Conservation (phyloP, 2,888 invertebrate species). For the Agrochola macilenta region DNA sequence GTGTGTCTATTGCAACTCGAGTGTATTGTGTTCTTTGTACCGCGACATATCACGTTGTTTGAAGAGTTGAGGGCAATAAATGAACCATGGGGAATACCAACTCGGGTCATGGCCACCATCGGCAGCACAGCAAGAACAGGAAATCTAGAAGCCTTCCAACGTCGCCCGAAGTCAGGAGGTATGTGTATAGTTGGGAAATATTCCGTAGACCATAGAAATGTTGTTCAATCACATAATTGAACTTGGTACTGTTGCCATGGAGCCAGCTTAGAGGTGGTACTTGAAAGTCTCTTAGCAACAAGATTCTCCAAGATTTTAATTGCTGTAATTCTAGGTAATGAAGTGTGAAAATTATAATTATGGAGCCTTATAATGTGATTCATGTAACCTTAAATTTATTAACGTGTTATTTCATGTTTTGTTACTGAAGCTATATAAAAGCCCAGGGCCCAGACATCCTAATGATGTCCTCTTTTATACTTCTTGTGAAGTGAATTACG, state of each 20-base stretch:
- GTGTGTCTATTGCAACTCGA: constrained; percentile 55
- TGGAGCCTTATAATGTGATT: not conserved
- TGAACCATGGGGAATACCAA: constrained; percentile 86
- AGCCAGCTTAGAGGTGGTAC: not conserved
- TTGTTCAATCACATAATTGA: constrained; percentile 13
- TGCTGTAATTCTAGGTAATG: not conserved
- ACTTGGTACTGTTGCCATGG: constrained; percentile 27
- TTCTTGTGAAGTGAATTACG: constrained; percentile 30
- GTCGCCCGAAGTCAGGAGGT: constrained; percentile 94
- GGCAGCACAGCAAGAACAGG: constrained; percentile 87
- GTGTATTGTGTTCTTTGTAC: constrained; percentile 54
- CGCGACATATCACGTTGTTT: constrained; percentile 59
- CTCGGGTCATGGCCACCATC: constrained; percentile 83
- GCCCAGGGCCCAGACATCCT: constrained; percentile 6
- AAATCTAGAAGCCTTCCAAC: constrained; percentile 94
- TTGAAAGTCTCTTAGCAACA: constrained; percentile 31
- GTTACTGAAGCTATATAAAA: constrained; percentile 1
- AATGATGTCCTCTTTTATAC: constrained; percentile 25
- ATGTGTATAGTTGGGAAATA: constrained; percentile 65
- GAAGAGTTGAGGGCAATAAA: constrained; percentile 59
- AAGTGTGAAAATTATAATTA: constrained; percentile 9
- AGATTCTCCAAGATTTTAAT: constrained; percentile 12
- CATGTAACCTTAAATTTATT: not conserved
- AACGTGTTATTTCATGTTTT: constrained; percentile 5
- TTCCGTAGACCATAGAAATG: constrained; percentile 8